A percentile compares a stretch with the other conserved stretches of the same genome.
These are phyloP conservation scores for Lamellibrachia columna DNA, from an alignment of 2,888 invertebrate genomes.

Conservation along the genomic window DNA sequence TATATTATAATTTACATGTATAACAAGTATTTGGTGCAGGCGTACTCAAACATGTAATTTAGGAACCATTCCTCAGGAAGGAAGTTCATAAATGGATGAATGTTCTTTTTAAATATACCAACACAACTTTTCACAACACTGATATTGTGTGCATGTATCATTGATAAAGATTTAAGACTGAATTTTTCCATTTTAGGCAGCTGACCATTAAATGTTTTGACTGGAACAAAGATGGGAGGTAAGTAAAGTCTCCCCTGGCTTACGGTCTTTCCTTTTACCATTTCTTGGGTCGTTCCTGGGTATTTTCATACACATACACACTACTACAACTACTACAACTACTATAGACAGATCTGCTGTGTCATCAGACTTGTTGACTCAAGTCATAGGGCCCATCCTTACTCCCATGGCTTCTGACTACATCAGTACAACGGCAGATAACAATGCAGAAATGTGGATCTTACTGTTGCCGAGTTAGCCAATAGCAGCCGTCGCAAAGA, in stretches of 20 bases:
- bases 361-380: too few relatives aligned
- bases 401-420: too few relatives aligned
- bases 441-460: too few relatives aligned
- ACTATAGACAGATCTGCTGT: too few relatives aligned
- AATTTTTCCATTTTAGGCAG: conserved; percentile 55
- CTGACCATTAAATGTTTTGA: conserved; percentile 68
- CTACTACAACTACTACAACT: too few relatives aligned
- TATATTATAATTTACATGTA: not conserved
- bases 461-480: too few relatives aligned
- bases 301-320: not conserved
- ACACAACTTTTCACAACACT: not conserved
- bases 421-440: too few relatives aligned
- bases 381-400: too few relatives aligned
- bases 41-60: not conserved
- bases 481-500: too few relatives aligned
- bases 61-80: not conserved
- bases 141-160: not conserved
- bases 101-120: too few relatives aligned
- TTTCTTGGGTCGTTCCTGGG: not conserved
- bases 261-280: not conserved
- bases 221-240: conserved; percentile 67
- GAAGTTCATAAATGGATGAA: not conserved
- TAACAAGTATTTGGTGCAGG: not conserved
- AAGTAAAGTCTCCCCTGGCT: not conserved
- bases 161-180: not conserved